Evolutionary conservation across 2,797 vertebrate genomes (phyloP), one percentile per base, ranked within the genome.

Genomic region (Brachymystax lenok): DNA sequence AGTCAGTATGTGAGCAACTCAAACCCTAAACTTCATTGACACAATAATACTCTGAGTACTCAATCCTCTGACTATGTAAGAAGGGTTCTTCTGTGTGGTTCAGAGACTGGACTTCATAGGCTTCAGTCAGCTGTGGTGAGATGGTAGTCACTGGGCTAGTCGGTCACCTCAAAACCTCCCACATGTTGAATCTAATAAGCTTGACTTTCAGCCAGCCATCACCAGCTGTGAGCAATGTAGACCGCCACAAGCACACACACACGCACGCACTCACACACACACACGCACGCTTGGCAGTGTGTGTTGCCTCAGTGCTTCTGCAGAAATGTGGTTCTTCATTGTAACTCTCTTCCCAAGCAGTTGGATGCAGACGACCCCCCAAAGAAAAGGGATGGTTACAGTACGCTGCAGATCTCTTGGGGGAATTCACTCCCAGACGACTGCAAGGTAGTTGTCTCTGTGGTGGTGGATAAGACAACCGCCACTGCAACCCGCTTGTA

Each of bases 371-470:
- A 87, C 76, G 90, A 91, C 79, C 87, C 92, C 88, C 89, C 86
- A 74, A 90, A 89, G 92, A 90, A 91, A 88, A 91, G 92, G 89
- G 92, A 90, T 91, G 88, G 90, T 94, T 93, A 93, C 88, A 89
- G 88, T 86, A 83, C 88, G 63, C 94, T 91, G 91, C 93, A 95
- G 90, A 87, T 92, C 91, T 74, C 93, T 89, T 94, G 94, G 95
- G 94, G 90, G 83, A 92, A 90, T 87, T 93, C 94, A 79, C 92
- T 95, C 93, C 91, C 93, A 85, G 91, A 94, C 87, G 89, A 94
- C 90, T 93, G 92, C 94, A 95, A 95, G 95, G 95, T 95, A 94
- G 94, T 88, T 90, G 91, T 87, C 90, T 83, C 87, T 88, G 83
- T 84, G 87, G 66, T 17, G 52, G 75, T 61, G 75, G 71, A 16